These are phyloP conservation scores for Tetragonisca angustula DNA, from an alignment of 2,888 invertebrate species.

Conservation along the genomic window DNA sequence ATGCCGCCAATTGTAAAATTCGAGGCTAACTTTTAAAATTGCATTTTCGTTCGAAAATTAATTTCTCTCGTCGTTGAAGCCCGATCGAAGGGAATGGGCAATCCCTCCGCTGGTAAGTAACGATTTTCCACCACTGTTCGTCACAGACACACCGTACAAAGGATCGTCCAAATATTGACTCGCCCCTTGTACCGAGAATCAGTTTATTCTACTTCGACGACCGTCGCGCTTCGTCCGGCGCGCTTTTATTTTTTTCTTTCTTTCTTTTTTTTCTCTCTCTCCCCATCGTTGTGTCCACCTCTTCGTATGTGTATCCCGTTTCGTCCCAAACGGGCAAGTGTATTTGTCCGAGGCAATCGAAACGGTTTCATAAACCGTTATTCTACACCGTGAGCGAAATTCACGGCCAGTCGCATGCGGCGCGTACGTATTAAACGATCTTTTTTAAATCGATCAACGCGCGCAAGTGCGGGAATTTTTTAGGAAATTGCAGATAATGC, in stretches of 20 bases:
- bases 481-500: no score
- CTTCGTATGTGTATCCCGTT: not conserved
- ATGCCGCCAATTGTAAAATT: no score
- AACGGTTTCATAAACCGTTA: slow-evolving; percentile 16
- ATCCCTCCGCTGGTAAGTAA: not conserved
- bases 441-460: not conserved
- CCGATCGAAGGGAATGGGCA: no score
- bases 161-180: slow-evolving; percentile 21
- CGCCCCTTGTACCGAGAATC: not conserved
- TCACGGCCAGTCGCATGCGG: not conserved
- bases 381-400: not conserved
- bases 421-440: not conserved
- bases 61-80: no score
- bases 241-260: not conserved
- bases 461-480: not conserved
- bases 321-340: slow-evolving; percentile 4
- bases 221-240: not conserved
- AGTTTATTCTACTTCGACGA: slow-evolving; percentile 8
- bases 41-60: no score
- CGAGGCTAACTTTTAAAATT: no score
- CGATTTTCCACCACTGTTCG: not conserved
- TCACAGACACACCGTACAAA: not conserved
- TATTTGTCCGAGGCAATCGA: slow-evolving; percentile 1
- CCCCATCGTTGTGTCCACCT: not conserved
- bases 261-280: no score